Conservation (phyloP, 1,140 invertebrate genomes). For the Lepidotrigona ventralis region DNA sequence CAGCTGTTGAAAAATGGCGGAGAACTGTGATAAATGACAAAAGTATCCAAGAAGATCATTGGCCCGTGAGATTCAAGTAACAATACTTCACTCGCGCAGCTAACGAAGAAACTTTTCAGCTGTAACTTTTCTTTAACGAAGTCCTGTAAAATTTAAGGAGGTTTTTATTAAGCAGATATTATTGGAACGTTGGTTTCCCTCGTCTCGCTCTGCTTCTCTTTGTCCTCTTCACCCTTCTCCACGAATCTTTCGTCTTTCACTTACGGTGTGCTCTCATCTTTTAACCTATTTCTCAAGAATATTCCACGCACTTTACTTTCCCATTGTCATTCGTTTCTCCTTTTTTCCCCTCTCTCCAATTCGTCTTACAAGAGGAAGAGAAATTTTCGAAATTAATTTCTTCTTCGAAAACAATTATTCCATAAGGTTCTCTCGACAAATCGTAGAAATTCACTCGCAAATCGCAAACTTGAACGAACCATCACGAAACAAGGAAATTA, state of each 20-base stretch:
- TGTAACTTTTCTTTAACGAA: background rate
- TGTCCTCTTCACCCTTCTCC: background rate
- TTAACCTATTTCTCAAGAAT: background rate
- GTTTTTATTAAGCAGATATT: conserved; percentile 5
- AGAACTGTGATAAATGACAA: background rate
- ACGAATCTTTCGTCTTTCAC: background rate
- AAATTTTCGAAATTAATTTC: background rate
- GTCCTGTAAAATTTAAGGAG: background rate
- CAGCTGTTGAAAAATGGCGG: background rate
- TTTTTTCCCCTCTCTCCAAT: too few relatives aligned
- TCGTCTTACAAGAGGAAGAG: background rate
- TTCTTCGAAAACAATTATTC: background rate
- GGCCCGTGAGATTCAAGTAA: background rate
- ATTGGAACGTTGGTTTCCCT: background rate
- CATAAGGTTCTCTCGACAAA: background rate
- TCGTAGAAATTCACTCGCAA: too few relatives aligned
- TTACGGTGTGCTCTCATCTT: too few relatives aligned
- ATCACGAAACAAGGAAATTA: background rate
- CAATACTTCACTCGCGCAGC: too few relatives aligned
- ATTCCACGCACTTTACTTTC: background rate
- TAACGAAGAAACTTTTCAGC: background rate
- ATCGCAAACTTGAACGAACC: background rate
- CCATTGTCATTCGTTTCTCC: background rate
- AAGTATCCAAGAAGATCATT: background rate
- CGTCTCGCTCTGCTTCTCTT: background rate